These are phyloP conservation scores for Catharus fuscescens DNA, from an alignment of 2,113 vertebrate species.

Conservation along the genomic window DNA sequence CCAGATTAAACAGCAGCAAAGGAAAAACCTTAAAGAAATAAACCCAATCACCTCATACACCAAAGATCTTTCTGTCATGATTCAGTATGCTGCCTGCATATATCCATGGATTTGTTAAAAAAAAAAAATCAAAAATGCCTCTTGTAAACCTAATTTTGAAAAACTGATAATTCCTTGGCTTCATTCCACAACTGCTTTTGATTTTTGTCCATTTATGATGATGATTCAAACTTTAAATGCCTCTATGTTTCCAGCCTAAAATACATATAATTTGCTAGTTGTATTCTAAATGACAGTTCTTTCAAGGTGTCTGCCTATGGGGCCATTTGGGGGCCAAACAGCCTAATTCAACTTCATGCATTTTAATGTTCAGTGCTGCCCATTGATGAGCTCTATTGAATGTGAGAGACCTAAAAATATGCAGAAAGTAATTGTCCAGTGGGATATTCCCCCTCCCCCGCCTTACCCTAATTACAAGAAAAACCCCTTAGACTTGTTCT, in stretches of 20 bases:
- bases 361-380: neutral
- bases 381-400: neutral
- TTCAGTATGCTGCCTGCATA: neutral
- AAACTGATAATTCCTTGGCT: slow-evolving; percentile 57
- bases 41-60: neutral
- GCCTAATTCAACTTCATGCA: neutral
- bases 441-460: neutral
- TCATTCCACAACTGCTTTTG: slow-evolving; percentile 40
- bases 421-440: neutral
- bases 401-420: neutral
- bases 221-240: neutral
- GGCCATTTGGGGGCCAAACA: neutral
- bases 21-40: slow-evolving; percentile 16
- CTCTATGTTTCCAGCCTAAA: neutral
- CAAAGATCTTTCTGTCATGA: slow-evolving; percentile 9
- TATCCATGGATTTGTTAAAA: neutral
- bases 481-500: neutral
- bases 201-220: neutral
- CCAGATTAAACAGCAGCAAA: slow-evolving; percentile 60
- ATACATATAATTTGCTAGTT: neutral
- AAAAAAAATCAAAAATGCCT: neutral
- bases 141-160: slow-evolving; percentile 51
- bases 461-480: neutral
- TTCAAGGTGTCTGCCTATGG: neutral
- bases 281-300: neutral